A percentile compares a stretch with the other conserved stretches of the same genome.
Evolutionary conservation across 2,113 vertebrate species (phyloP).

Genomic region (Opisthocomus hoazin): DNA sequence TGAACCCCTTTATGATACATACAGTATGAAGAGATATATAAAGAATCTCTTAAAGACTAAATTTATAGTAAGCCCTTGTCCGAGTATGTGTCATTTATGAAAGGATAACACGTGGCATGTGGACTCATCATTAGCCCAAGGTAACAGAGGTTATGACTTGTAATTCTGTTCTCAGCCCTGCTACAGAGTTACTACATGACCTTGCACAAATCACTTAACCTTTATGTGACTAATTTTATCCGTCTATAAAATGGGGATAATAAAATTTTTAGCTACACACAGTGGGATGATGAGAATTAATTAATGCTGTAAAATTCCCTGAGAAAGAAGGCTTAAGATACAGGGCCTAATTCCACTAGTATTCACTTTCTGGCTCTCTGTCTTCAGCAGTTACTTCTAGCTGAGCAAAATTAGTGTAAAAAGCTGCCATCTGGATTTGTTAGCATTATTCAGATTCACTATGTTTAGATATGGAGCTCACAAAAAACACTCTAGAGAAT

Average conservation of each 20-base stretch:
- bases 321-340: not conserved
- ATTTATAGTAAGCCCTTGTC: not conserved
- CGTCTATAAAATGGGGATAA: conserved; percentile 3
- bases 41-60: conserved; percentile 6
- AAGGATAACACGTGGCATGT: not conserved
- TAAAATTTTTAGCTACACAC: conserved; percentile 40
- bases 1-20: not conserved
- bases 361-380: not conserved
- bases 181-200: conserved; percentile 32
- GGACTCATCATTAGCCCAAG: conserved; percentile 13
- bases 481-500: not conserved
- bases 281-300: conserved; percentile 42
- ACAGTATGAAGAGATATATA: not conserved
- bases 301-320: conserved; percentile 25
- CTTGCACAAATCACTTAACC: conserved; percentile 51
- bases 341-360: not conserved
- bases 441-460: not conserved
- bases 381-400: not conserved
- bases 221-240: conserved; percentile 54
- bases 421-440: not conserved
- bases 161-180: conserved; percentile 25
- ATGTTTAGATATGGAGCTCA: not conserved
- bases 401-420: not conserved
- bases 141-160: conserved; percentile 23
- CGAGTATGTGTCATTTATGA: not conserved